Base-by-base conservation (phyloP, 37 sponge, comb jelly and placozoan species). In the Spongia lamella region DNA sequence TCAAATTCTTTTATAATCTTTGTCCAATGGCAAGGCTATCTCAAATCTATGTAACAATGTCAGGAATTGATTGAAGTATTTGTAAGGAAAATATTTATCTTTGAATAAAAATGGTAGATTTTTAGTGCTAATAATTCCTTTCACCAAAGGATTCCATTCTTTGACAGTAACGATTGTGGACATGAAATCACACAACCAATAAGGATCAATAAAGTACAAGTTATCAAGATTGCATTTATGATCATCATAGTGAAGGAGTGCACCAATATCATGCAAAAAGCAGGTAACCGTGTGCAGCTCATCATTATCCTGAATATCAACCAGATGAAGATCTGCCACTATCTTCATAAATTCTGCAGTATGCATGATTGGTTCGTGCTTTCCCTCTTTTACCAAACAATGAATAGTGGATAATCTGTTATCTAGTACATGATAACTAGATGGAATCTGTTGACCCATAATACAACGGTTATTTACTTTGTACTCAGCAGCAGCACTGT, bases 401-500 rank as follows among this genome's bases (percentile, higher is more conserved):
- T 77, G 56, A 27, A 75, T 58, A 22, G 57, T 19, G 38, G 69
- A 52, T 9, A 84, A 35, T 15, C 40, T 35, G 57, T 36, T 53
- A 38, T 84, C 84, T 5, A 84, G 84, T 25, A 63, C 61, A 35
- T 71, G 43, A 71, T 84, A 84, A 65, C 77, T 78, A 31, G 77
- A 70, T 32, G 84, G 84, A 1, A 84, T 68, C 32, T 38, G 40
- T 3, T 33, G 66, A 1, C 84, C 84, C 70, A 84, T 78, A 31
- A 84, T 58, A 68, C 66, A 56, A 17, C 36, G 40, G n/a, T 20
- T 31, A 20, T 53, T 33, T 51, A 78, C 56, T 15, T 47, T 22
- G 80, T 86, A 83, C 30, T 70, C 57, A 22, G 80, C 69, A 1
- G 96, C 96, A 50, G 71, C 77, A 40, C 88, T 86, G 56, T 95